phyloP scores from a whole-genome alignment of 2,797 vertebrate genomes.

The Hemibagrus guttatus region DNA sequence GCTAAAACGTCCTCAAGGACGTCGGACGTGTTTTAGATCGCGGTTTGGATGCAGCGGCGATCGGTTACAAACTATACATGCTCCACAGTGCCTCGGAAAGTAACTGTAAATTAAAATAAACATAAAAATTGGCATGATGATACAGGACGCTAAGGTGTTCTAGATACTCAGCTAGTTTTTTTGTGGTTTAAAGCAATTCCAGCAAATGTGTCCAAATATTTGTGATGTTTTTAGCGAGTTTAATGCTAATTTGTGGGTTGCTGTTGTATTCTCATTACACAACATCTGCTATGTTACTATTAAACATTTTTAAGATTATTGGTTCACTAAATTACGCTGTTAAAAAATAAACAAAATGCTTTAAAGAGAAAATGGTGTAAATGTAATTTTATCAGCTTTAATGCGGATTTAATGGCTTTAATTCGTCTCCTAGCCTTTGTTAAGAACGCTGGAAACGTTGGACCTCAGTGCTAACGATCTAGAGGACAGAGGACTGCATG shows the following conservation, averaged over 20 bases:
- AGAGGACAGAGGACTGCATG: slow-evolving; percentile 70
- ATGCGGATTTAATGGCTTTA: not conserved
- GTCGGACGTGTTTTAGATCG: not conserved
- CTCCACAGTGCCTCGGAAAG: not conserved
- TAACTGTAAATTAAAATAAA: not conserved
- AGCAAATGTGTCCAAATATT: no score
- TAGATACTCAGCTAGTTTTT: not conserved
- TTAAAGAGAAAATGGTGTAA: no score
- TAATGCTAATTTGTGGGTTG: not conserved
- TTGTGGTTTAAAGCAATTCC: not conserved
- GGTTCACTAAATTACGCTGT: not conserved
- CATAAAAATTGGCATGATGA: not conserved
- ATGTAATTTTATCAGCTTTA: not conserved
- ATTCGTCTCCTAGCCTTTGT: slow-evolving; percentile 64
- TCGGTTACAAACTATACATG: not conserved
- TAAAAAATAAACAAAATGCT: not conserved
- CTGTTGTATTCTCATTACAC: not conserved
- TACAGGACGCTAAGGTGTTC: not conserved
- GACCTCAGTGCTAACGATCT: slow-evolving; percentile 73
- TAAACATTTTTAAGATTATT: not conserved
- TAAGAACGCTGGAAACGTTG: slow-evolving; percentile 71
- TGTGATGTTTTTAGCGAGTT: not conserved
- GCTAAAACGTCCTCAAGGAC: not conserved
- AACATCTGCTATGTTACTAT: not conserved
- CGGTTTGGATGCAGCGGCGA: not conserved